phyloP scores from a whole-genome alignment of 2,888 invertebrate genomes.

The Eudemis profundana region DNA sequence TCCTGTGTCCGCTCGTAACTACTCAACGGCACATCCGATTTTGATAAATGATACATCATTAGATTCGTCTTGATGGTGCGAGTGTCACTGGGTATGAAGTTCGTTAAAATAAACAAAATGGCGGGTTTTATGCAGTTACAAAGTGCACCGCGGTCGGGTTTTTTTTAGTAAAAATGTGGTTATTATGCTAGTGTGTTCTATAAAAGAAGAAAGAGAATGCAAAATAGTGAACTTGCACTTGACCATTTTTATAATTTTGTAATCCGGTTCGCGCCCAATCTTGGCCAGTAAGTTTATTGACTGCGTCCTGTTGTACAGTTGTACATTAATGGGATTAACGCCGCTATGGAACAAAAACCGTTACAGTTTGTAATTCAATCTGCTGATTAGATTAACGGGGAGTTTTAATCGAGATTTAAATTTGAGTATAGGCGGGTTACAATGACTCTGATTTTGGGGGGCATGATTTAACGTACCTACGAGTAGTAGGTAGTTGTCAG shows the following conservation, averaged over 20 bases:
- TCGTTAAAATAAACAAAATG: no score
- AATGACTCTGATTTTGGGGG: background rate
- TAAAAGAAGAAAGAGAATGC: background rate
- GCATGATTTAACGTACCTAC: background rate
- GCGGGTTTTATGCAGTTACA: no score
- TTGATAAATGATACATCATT: no score
- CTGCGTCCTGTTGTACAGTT: slow-evolving; percentile 9
- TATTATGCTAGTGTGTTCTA: no score
- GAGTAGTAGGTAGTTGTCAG: no score
- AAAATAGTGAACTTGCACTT: background rate
- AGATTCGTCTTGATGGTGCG: no score
- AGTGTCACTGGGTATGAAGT: no score
- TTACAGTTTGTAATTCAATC: slow-evolving; percentile 16
- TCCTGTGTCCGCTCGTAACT: no score
- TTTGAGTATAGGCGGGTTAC: background rate
- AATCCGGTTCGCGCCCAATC: slow-evolving; percentile 20
- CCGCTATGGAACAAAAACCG: background rate
- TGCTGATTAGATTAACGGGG: slow-evolving; percentile 6
- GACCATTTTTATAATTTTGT: slow-evolving; percentile 8
- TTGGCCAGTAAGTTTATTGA: slow-evolving; percentile 9
- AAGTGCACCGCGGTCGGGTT: no score
- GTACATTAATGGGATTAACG: slow-evolving; percentile 2
- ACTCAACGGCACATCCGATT: no score
- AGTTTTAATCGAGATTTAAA: background rate
- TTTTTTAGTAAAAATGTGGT: no score